A percentile compares a stretch with the other conserved stretches of the same genome.
phyloP scores from a whole-genome alignment of 1,140 invertebrate species.

The Phocides pigmalion region DNA sequence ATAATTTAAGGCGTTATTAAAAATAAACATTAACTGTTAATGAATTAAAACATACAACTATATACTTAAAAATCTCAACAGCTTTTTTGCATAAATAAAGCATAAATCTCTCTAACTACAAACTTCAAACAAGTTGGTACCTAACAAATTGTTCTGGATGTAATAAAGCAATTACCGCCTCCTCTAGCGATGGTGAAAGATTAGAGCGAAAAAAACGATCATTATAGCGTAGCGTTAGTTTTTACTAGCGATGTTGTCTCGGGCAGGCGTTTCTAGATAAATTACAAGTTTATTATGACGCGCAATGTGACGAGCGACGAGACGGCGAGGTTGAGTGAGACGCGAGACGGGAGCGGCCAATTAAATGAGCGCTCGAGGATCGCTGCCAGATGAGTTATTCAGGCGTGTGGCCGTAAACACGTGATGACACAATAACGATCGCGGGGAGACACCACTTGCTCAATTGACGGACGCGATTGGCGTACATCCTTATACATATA shows the following conservation, averaged over 20 bases:
- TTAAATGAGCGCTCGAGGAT: constrained; percentile 34
- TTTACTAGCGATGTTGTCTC: constrained; percentile 29
- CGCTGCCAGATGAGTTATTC: constrained; percentile 35
- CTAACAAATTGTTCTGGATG: constrained; percentile 30
- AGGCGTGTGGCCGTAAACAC: constrained; percentile 31
- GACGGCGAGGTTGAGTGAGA: constrained; percentile 24
- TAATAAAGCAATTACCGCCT: constrained; percentile 35
- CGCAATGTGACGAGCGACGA: constrained; percentile 30
- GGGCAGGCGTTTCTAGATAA: constrained; percentile 22
- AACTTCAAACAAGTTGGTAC: constrained; percentile 22
- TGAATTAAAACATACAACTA: neutral
- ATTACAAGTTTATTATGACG: constrained; percentile 37
- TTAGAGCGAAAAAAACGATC: constrained; percentile 24
- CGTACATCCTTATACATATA: neutral
- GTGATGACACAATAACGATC: constrained; percentile 35
- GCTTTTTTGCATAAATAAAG: constrained; percentile 3
- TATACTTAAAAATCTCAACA: neutral
- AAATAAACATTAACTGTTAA: neutral
- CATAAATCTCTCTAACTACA: constrained; percentile 26
- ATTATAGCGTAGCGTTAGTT: constrained; percentile 31
- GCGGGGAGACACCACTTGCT: constrained; percentile 12
- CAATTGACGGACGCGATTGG: constrained; percentile 15
- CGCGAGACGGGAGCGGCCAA: constrained; percentile 27
- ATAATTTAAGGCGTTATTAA: neutral
- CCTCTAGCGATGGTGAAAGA: constrained; percentile 30